A percentile compares a stretch with the other conserved stretches of the same genome.
phyloP scores from a whole-genome alignment of 2,797 vertebrate species.

The Acipenser oxyrinchus region DNA sequence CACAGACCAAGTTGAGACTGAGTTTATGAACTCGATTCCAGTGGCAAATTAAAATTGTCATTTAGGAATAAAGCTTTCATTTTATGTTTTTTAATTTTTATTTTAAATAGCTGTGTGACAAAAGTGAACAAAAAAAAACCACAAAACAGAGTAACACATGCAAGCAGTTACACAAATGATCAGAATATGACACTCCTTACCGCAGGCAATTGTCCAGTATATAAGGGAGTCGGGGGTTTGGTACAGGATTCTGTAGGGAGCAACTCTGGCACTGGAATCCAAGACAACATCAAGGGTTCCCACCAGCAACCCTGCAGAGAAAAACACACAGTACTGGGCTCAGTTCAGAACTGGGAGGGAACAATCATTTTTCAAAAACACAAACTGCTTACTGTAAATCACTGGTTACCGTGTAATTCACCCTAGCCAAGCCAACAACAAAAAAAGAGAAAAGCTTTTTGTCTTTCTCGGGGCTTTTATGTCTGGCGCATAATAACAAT shows the following conservation, averaged over 20 bases:
- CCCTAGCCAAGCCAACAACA: too few relatives aligned
- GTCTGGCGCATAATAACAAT: background rate
- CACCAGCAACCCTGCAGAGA: slow-evolving; percentile 76
- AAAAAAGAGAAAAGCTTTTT: too few relatives aligned
- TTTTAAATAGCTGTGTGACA: slow-evolving; percentile 10
- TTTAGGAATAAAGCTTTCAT: too few relatives aligned
- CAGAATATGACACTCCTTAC: slow-evolving; percentile 51
- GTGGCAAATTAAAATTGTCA: too few relatives aligned
- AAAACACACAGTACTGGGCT: slow-evolving; percentile 12
- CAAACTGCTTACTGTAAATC: too few relatives aligned
- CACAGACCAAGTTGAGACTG: too few relatives aligned
- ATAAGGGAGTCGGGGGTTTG: slow-evolving; percentile 89
- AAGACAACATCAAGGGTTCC: slow-evolving; percentile 92
- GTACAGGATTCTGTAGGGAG: slow-evolving; percentile 92
- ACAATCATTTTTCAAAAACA: background rate
- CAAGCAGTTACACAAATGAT: background rate
- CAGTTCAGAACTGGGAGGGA: background rate
- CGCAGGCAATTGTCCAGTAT: slow-evolving; percentile 93
- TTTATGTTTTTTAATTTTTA: background rate
- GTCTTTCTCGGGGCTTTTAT: too few relatives aligned
- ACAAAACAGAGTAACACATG: background rate
- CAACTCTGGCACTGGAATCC: slow-evolving; percentile 92
- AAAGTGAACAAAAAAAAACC: background rate
- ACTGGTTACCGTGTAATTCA: too few relatives aligned
- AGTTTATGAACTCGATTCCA: too few relatives aligned